These are phyloP conservation scores for Onychomys leucogaster DNA, from an alignment of 2,797 vertebrate species.

Conservation along the genomic window DNA sequence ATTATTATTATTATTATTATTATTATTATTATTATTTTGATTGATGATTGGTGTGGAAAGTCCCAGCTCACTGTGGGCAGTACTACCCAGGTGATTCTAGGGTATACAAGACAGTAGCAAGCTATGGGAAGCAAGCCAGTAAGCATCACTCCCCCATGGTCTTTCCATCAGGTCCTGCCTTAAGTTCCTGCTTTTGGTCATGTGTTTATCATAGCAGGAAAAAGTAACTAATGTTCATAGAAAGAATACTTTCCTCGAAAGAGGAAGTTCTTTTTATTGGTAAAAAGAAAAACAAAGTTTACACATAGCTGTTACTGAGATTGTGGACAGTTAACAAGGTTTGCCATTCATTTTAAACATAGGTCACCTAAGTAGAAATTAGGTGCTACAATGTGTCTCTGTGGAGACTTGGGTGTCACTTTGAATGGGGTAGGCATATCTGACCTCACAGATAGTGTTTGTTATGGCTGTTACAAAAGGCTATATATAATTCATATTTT, in stretches of 20 bases:
- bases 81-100: neutral
- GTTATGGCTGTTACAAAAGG: constrained; percentile 37
- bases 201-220: neutral
- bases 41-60: neutral
- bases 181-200: neutral
- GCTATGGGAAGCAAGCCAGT: neutral
- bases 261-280: neutral
- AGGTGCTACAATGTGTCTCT: neutral
- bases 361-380: constrained; percentile 30
- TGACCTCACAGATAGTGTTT: constrained; percentile 17
- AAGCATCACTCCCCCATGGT: neutral
- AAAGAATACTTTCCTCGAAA: neutral
- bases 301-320: constrained; percentile 3
- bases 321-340: neutral
- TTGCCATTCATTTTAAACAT: constrained; percentile 40
- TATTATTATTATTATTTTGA: too few species aligned
- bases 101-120: neutral
- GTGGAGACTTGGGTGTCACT: neutral
- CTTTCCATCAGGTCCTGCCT: neutral
- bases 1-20: too few species aligned
- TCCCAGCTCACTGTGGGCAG: neutral
- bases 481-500: constrained; percentile 49
- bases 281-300: constrained; percentile 6
- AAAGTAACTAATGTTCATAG: neutral
- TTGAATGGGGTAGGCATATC: constrained; percentile 26